phyloP scores from a whole-genome alignment of 2,888 invertebrate species.

The Agrotis exclamationis region DNA sequence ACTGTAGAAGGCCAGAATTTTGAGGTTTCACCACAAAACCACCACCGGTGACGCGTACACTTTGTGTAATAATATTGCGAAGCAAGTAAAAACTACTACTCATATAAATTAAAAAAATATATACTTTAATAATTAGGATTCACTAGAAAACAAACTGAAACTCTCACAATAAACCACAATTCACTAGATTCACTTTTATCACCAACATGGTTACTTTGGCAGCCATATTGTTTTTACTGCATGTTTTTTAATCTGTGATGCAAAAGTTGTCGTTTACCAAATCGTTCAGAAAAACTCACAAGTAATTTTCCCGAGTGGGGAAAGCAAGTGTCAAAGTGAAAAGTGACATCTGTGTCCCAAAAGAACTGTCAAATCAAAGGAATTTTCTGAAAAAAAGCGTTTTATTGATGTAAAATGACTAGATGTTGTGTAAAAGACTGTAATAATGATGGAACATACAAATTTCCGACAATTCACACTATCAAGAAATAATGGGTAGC shows the following conservation, averaged over 20 bases:
- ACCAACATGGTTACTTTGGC: slow-evolving; percentile 64
- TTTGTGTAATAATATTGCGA: slow-evolving; percentile 43
- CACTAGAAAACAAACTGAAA: slow-evolving; percentile 39
- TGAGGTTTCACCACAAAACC: slow-evolving; percentile 54
- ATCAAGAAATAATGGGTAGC: too few relatives aligned
- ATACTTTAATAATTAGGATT: slow-evolving; percentile 39
- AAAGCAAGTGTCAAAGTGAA: too few relatives aligned
- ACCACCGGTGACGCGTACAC: slow-evolving; percentile 71
- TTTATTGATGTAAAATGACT: too few relatives aligned
- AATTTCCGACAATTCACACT: too few relatives aligned
- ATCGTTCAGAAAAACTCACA: slow-evolving; percentile 54
- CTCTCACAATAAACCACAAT: slow-evolving; percentile 43
- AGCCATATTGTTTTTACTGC: slow-evolving; percentile 59
- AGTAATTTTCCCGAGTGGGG: too few relatives aligned
- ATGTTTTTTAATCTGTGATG: slow-evolving; percentile 28
- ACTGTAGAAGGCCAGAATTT: slow-evolving; percentile 51
- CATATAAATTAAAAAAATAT: slow-evolving; percentile 39
- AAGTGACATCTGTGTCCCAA: too few relatives aligned
- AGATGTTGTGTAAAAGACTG: too few relatives aligned
- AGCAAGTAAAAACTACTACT: slow-evolving; percentile 26
- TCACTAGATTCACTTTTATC: slow-evolving; percentile 50
- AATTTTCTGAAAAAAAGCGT: too few relatives aligned
- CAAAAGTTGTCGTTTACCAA: slow-evolving; percentile 35
- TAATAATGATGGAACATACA: too few relatives aligned
- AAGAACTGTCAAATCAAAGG: too few relatives aligned